Conservation (phyloP, 2,888 invertebrate species). For the Eupithecia exiguata region DNA sequence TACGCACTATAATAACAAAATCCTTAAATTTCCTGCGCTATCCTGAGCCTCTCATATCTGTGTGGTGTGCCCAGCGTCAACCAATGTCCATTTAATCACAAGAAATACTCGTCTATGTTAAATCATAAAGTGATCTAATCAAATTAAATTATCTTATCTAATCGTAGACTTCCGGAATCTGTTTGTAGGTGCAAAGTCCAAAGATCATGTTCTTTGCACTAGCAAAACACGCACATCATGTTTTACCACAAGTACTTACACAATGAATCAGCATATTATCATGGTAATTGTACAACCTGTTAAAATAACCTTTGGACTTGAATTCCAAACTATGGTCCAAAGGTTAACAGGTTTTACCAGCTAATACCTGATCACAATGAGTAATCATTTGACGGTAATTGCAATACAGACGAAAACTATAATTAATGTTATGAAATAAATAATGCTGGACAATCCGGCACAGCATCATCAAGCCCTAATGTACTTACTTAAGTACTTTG, state of each 20-base stretch:
- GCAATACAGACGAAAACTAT: no score
- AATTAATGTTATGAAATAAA: no score
- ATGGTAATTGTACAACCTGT: neutral
- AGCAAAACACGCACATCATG: neutral
- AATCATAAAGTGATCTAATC: neutral
- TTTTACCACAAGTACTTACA: neutral
- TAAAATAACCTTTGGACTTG: neutral
- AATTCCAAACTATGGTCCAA: neutral
- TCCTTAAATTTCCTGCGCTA: no score
- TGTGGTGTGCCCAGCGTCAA: neutral
- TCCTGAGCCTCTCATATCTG: neutral
- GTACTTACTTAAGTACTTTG: no score
- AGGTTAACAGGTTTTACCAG: neutral
- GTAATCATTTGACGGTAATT: no score
- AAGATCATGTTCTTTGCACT: neutral
- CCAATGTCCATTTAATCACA: neutral
- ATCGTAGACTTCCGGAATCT: neutral
- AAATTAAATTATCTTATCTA: neutral
- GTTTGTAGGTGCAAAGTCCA: neutral
- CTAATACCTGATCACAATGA: neutral
- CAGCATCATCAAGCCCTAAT: no score
- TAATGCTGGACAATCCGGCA: no score
- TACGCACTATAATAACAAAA: no score
- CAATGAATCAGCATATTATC: neutral
- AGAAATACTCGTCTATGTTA: neutral